Conservation (phyloP, 2,888 invertebrate genomes). For the Gisinianus flammeolus region DNA sequence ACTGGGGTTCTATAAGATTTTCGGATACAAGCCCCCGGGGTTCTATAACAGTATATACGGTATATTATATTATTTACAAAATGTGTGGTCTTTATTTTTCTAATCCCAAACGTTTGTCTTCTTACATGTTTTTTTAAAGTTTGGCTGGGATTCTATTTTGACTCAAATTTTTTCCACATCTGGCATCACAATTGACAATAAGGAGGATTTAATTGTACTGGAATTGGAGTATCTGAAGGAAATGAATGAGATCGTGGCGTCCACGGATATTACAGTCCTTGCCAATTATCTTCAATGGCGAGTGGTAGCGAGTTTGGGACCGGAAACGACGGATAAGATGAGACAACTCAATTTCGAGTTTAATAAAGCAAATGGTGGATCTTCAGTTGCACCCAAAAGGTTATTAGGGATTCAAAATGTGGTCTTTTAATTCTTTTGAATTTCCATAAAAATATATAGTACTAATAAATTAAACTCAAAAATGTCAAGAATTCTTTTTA, state of each 20-base stretch:
- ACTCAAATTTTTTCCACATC: conserved; percentile 50
- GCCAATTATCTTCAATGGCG: conserved; percentile 54
- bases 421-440: too few relatives aligned
- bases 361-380: conserved; percentile 52
- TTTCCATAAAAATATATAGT: not conserved
- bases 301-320: conserved; percentile 46
- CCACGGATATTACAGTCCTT: conserved; percentile 40
- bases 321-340: conserved; percentile 54
- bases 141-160: too few relatives aligned
- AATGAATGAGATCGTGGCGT: not conserved
- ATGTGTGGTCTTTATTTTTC: too few relatives aligned
- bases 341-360: conserved; percentile 55
- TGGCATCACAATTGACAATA: conserved; percentile 42
- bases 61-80: too few relatives aligned
- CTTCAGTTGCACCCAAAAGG: conserved; percentile 46
- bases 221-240: conserved; percentile 48
- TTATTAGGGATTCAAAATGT: conserved; percentile 7
- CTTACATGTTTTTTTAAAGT: too few relatives aligned
- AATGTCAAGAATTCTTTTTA: not conserved
- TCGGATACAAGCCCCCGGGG: too few relatives aligned
- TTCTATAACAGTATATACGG: too few relatives aligned
- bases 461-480: too few relatives aligned
- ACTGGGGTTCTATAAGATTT: too few relatives aligned
- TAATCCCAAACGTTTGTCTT: too few relatives aligned
- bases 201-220: conserved; percentile 45